Evolutionary conservation across 2,797 vertebrate species (phyloP), one percentile per base, ranked within the genome.

Genomic region (Syngnathus acus): DNA sequence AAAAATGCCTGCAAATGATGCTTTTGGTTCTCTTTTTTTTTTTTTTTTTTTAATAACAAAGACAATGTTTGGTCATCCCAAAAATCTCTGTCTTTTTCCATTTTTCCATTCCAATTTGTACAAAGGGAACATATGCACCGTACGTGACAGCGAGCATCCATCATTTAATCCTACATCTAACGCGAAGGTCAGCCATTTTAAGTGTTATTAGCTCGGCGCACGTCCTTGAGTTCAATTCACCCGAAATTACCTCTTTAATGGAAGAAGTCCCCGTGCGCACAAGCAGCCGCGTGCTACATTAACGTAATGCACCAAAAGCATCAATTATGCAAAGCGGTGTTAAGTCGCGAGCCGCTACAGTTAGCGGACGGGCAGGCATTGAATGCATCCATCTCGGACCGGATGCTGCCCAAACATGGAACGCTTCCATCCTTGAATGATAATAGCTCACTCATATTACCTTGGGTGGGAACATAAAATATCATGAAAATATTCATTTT

Each of bases 351-450:
- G 32, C 32, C 32, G 3, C 32, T 64, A 69, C 9, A 14, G 40
- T 61, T 62, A 45, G 60, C 42, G 19, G 40, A 26, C 10, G 10
- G 10, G 60, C 40, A 43, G n/a, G n/a, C 21, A 7, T 14, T 16
- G 11, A 43, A 62, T 9, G 40, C 62, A 38, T 69, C 8, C 39
- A 39, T 72, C 55, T 45, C 0, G 2, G 19, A 26, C 66, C 68
- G 47, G 64, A 51, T 8, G 40, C n/a, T 60, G 11, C 37, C n/a
- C 40, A 70, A 50, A 72, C 68, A 76, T 47, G 43, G 50, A 70
- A 48, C 62, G 45, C 45, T 38, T 26, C 39, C 67, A 53, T 59
- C 70, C 68, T 72, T 66, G 70, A 72, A 79, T 78, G 67, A 69
- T 55, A 68, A 78, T 42, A 67, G 64, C 64, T 62, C 58, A 69